phyloP scores from a whole-genome alignment of 2,888 invertebrate genomes.

The Bruchidius siliquastri region DNA sequence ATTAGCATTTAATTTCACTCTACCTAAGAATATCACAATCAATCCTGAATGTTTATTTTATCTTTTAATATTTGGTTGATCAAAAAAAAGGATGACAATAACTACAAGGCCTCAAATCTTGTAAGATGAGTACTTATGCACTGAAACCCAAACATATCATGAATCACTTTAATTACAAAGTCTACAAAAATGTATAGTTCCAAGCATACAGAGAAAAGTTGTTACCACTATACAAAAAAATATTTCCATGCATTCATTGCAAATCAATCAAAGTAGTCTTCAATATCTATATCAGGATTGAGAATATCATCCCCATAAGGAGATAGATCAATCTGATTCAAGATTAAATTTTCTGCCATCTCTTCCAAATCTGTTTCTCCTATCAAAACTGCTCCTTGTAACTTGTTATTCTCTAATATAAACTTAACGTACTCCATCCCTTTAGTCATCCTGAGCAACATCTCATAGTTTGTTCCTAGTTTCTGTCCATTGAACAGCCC shows the following conservation, averaged over 20 bases:
- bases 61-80: no score
- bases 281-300: slow-evolving; percentile 94
- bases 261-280: slow-evolving; percentile 94
- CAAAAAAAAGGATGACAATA: no score
- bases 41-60: no score
- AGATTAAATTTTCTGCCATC: slow-evolving; percentile 95
- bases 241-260: neutral
- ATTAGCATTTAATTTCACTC: no score
- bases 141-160: no score
- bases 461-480: slow-evolving; percentile 73
- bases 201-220: neutral
- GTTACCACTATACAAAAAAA: neutral
- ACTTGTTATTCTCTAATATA: slow-evolving; percentile 73
- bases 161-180: neutral
- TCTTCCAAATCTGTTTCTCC: slow-evolving; percentile 98
- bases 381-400: slow-evolving; percentile 92
- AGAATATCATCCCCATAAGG: slow-evolving; percentile 87
- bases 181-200: neutral
- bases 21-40: no score
- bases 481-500: slow-evolving; percentile 93
- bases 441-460: slow-evolving; percentile 78
- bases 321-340: slow-evolving; percentile 87
- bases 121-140: no score
- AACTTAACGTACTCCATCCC: slow-evolving; percentile 82
- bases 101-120: no score